A percentile compares a stretch with the other conserved stretches of the same genome.
Evolutionary conservation across 2,797 vertebrate species (phyloP).

Genomic region (Myotis myotis): DNA sequence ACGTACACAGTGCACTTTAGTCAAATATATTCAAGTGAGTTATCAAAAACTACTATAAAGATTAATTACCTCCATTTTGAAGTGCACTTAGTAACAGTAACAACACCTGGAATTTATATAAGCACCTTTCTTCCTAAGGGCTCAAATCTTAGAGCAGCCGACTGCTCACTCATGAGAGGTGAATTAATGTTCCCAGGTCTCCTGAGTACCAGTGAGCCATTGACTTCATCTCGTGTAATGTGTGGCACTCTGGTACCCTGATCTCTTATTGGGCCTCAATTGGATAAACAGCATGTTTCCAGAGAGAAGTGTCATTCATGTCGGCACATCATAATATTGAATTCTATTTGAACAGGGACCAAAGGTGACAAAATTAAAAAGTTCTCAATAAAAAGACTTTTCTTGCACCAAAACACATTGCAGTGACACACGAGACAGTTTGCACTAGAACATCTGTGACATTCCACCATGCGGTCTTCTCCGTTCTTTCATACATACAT

Average conservation of each 20-base stretch:
- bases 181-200: conserved; percentile 76
- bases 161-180: conserved; percentile 74
- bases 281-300: conserved; percentile 78
- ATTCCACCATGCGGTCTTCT: conserved; percentile 34
- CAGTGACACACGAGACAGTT: conserved; percentile 51
- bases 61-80: conserved; percentile 73
- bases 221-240: conserved; percentile 75
- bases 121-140: conserved; percentile 70
- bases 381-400: conserved; percentile 75
- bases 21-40: conserved; percentile 69
- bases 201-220: conserved; percentile 72
- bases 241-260: conserved; percentile 76
- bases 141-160: conserved; percentile 74
- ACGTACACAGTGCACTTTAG: conserved; percentile 73
- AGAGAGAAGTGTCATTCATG: conserved; percentile 74
- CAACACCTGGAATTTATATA: conserved; percentile 75
- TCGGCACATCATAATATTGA: conserved; percentile 74
- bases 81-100: conserved; percentile 77
- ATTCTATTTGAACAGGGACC: conserved; percentile 78
- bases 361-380: conserved; percentile 80
- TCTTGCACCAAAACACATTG: conserved; percentile 70
- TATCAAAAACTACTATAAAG: conserved; percentile 75
- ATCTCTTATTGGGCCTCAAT: conserved; percentile 76
- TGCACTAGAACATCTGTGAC: conserved; percentile 42
- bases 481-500: conserved; percentile 71